phyloP scores from a whole-genome alignment of 2,797 vertebrate species.

The Nasua narica region DNA sequence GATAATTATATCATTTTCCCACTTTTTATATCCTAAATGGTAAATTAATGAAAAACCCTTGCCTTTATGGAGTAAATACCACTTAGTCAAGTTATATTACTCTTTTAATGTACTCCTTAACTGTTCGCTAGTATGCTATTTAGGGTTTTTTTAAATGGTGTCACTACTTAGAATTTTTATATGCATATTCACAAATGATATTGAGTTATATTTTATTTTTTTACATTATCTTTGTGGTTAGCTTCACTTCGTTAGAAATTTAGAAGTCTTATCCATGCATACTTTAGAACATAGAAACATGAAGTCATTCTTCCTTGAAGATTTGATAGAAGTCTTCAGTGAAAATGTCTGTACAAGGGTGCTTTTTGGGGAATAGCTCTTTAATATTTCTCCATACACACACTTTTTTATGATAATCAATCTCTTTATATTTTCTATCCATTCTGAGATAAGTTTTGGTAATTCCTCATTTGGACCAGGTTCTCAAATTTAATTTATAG shows the following conservation, averaged over 20 bases:
- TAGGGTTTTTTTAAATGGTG: not conserved
- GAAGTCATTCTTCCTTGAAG: not conserved
- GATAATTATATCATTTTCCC: not conserved
- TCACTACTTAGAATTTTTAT: not conserved
- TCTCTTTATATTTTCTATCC: not conserved
- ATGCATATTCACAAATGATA: not conserved
- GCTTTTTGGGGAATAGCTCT: not conserved
- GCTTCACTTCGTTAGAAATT: not conserved
- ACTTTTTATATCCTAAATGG: not conserved
- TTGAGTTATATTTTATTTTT: not conserved
- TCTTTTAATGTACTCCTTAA: not conserved
- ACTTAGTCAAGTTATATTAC: not conserved
- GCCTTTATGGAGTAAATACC: not conserved
- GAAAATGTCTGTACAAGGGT: not conserved
- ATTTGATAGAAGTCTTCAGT: not conserved
- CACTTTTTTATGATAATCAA: not conserved
- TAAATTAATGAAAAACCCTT: not conserved
- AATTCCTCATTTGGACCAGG: not conserved
- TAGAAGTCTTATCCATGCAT: not conserved
- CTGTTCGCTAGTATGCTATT: not conserved
- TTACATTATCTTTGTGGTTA: not conserved
- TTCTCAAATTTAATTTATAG: not conserved
- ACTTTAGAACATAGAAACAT: not conserved
- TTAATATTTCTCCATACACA: not conserved
- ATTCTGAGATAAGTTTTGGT: not conserved